Conservation (phyloP, 2,113 vertebrate genomes). For the Prietella phreatophila region DNA sequence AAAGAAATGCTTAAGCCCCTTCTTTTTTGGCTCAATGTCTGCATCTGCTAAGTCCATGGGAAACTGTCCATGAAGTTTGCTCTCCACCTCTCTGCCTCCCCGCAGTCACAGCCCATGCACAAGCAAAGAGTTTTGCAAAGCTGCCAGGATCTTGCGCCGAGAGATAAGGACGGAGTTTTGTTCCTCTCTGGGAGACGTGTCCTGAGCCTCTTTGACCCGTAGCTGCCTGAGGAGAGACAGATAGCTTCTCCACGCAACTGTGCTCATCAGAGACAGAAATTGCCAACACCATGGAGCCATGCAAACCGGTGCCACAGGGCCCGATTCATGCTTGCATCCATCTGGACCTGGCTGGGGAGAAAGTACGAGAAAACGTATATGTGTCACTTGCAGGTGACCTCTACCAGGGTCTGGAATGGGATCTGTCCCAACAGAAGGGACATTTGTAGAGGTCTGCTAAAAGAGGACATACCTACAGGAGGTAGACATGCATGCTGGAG, state of each 20-base stretch:
- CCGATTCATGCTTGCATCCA: slow-evolving; percentile 46
- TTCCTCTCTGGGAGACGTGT: slow-evolving; percentile 41
- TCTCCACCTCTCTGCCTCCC: slow-evolving; percentile 12
- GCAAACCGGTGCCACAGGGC: slow-evolving; percentile 1
- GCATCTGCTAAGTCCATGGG: slow-evolving; percentile 32
- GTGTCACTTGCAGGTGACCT: slow-evolving; percentile 10
- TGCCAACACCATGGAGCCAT: slow-evolving; percentile 18
- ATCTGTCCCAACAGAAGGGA: neutral
- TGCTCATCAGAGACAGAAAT: slow-evolving; percentile 53
- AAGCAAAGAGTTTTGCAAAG: slow-evolving; percentile 48
- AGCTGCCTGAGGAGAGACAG: slow-evolving; percentile 44
- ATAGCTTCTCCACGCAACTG: slow-evolving; percentile 40
- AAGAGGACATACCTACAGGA: slow-evolving; percentile 20
- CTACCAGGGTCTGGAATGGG: neutral
- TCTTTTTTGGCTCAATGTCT: slow-evolving; percentile 32
- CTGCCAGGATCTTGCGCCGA: slow-evolving; percentile 36
- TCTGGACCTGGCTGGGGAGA: slow-evolving; percentile 28
- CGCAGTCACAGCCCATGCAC: slow-evolving; percentile 24
- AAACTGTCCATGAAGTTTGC: slow-evolving; percentile 42
- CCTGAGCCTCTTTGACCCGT: slow-evolving; percentile 26
- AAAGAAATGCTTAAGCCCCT: slow-evolving; percentile 30
- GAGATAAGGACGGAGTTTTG: slow-evolving; percentile 50
- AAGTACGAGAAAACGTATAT: neutral
- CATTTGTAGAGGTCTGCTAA: slow-evolving; percentile 8
- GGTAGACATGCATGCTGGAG: neutral